Base-by-base conservation (phyloP, 2,888 invertebrate genomes). In the Caenorhabditis virilis region DNA sequence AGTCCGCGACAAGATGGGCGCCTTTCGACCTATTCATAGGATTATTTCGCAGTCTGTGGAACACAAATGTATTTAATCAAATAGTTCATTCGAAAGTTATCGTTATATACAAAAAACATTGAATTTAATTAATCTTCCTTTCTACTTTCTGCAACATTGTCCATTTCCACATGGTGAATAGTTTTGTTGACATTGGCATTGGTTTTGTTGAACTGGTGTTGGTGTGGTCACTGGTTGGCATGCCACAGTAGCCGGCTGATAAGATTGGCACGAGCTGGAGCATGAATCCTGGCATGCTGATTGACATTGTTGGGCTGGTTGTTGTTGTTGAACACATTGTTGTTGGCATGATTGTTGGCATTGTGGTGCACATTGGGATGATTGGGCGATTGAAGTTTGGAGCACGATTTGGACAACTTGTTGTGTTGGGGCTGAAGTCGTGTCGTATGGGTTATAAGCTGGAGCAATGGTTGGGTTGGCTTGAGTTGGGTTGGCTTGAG, bases 101-200 rank as follows among this genome's bases (percentile, higher is more conserved):
- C 39, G 39, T 39, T 39, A 39, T 39, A 39, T 39, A 39, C 39
- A 39, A 16, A 39, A 39, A 39, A 20, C 9, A 20, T 36, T 9
- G 16, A 11, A 13, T 9, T 13, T 15, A 26, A 13, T 25, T n/a
- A 15, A 43, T 7, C 26, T 23, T 43, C 13, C 43, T 43, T 22
- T 61, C 50, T 62, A 72, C 67, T 72, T 72, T 57, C 72, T 59
- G 26, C 61, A 43, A 59, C 72, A 72, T 61, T 69, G n/a, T n/a
- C n/a, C n/a, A n/a, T n/a, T n/a, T n/a, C n/a, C n/a, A n/a, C n/a
- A n/a, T n/a, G n/a, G n/a, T 20, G 61, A 59, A 57, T 72, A 72
- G 67, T 69, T 69, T 20, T 41, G 27, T 55, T 67, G 58, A 53
- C 65, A 62, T 20, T 57, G 50, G 58, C 61, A 67, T 27, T 46